Evolutionary conservation across 1,140 invertebrate species (phyloP).

Genomic region (Zaprionus ghesquierei): DNA sequence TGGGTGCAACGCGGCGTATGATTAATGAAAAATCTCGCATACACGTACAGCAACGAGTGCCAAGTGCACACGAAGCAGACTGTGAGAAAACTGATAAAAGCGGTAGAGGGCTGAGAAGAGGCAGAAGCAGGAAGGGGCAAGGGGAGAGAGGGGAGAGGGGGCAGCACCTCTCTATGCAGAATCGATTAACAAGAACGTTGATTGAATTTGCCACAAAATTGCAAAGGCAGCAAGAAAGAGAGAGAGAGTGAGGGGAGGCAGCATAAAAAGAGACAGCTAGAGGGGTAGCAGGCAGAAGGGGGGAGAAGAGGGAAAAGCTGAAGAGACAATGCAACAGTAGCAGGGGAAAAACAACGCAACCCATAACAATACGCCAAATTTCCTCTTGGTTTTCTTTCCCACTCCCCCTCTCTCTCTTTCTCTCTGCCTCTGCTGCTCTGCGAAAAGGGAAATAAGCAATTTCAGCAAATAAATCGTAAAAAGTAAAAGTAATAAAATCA

Average conservation of each 20-base stretch:
- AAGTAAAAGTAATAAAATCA: slow-evolving; percentile 81
- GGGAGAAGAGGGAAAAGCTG: background rate
- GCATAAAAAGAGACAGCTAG: slow-evolving; percentile 1
- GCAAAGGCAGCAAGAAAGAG: slow-evolving; percentile 34
- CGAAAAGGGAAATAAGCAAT: slow-evolving; percentile 75
- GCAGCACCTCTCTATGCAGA: slow-evolving; percentile 27
- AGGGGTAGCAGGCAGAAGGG: too few relatives aligned
- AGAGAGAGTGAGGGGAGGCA: background rate
- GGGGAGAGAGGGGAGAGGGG: background rate
- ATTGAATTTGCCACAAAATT: slow-evolving; percentile 72
- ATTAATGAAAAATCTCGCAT: slow-evolving; percentile 64
- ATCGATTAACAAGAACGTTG: slow-evolving; percentile 74
- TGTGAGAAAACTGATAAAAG: slow-evolving; percentile 41
- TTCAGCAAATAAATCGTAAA: slow-evolving; percentile 80
- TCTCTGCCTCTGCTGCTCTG: background rate
- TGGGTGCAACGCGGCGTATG: slow-evolving; percentile 72
- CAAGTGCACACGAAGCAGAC: slow-evolving; percentile 15
- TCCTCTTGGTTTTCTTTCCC: slow-evolving; percentile 35
- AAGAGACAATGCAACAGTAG: slow-evolving; percentile 44
- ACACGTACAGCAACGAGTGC: background rate
- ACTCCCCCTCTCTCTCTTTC: too few relatives aligned
- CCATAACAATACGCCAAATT: slow-evolving; percentile 52
- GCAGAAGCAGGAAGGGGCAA: background rate
- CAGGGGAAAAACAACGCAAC: slow-evolving; percentile 28
- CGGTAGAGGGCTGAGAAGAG: background rate